Evolutionary conservation across 2,113 vertebrate species (phyloP).

Genomic region (Machaerirhynchus nigripectus): DNA sequence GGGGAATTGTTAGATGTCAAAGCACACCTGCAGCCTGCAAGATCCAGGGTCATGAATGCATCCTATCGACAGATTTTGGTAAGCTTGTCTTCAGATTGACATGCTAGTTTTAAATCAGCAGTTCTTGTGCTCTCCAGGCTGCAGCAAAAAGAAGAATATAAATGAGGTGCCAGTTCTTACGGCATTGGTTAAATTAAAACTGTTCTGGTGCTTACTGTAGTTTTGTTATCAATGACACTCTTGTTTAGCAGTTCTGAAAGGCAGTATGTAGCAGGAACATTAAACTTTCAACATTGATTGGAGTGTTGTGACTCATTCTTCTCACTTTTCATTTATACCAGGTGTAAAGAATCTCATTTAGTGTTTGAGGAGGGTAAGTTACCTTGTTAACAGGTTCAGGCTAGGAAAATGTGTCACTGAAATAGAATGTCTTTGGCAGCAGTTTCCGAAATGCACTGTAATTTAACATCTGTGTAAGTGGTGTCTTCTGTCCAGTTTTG

Average conservation of each 20-base stretch:
- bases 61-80: background rate
- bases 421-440: background rate
- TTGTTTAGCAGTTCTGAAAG: constrained; percentile 27
- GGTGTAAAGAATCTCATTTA: background rate
- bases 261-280: constrained; percentile 48
- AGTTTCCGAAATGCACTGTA: background rate
- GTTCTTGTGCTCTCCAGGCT: background rate
- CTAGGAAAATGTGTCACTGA: background rate
- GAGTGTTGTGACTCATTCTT: constrained; percentile 36
- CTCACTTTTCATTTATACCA: background rate
- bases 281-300: constrained; percentile 17
- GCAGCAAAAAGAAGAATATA: background rate
- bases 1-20: background rate
- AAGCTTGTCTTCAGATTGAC: background rate
- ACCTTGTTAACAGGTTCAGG: background rate
- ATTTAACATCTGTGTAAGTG: background rate
- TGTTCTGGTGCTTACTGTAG: constrained; percentile 10
- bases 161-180: background rate
- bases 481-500: background rate
- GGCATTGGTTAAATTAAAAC: background rate
- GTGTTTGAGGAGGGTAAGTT: background rate
- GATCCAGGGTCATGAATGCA: background rate
- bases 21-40: constrained; percentile 39
- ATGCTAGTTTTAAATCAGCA: background rate
- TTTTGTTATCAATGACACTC: background rate